Evolutionary conservation across 2,113 vertebrate genomes (phyloP).

Genomic region (Saguinus imperator): DNA sequence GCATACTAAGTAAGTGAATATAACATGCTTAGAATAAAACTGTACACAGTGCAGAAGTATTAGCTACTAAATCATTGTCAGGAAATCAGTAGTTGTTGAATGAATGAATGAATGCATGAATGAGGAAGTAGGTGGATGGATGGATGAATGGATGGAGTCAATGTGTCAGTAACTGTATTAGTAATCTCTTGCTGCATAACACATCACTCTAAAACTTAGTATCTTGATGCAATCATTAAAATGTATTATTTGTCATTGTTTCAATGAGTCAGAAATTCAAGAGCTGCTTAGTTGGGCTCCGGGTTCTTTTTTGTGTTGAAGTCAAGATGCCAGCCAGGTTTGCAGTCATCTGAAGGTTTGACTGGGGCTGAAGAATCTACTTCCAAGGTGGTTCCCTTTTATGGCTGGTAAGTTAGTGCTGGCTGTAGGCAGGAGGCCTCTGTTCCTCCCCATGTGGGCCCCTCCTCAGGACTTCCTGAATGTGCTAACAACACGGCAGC

Average conservation of each 20-base stretch:
- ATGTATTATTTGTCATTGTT: background rate
- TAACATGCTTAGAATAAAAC: background rate
- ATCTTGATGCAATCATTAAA: background rate
- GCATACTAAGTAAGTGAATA: no score
- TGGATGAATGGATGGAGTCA: background rate
- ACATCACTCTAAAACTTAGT: background rate
- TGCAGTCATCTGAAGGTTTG: background rate
- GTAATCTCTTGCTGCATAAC: background rate
- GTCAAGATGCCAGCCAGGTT: background rate
- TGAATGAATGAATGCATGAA: background rate
- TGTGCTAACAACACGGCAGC: background rate
- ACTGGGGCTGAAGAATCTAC: background rate
- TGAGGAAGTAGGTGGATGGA: no score
- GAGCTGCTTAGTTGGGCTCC: background rate
- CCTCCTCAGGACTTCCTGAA: background rate
- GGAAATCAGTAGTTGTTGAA: background rate
- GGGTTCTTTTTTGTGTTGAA: background rate
- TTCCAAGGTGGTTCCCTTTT: background rate
- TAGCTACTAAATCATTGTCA: background rate
- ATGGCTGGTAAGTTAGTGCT: background rate
- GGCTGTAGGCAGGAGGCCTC: background rate
- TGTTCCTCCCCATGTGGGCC: background rate
- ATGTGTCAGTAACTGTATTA: background rate
- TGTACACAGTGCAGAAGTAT: background rate
- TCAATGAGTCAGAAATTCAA: background rate